Evolutionary conservation across 1,140 invertebrate species (phyloP).

Genomic region (Bombus haemorrhoidalis): DNA sequence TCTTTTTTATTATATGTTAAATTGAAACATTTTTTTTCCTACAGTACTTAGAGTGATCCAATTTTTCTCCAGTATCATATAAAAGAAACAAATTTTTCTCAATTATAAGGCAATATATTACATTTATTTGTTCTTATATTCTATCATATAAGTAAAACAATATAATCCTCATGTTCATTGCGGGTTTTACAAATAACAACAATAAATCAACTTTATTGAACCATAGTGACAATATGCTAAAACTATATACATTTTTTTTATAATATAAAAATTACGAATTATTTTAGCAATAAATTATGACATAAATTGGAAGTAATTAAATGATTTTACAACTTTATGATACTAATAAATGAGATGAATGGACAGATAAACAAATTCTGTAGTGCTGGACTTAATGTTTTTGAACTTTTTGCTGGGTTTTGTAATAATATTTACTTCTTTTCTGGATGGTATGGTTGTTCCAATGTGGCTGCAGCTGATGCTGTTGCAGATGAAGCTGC

Average conservation of each 20-base stretch:
- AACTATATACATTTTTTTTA: constrained; percentile 35
- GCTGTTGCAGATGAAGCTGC: constrained; percentile 80
- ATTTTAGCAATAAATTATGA: constrained; percentile 28
- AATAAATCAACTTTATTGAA: constrained; percentile 47
- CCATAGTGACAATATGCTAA: constrained; percentile 65
- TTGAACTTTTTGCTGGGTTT: constrained; percentile 65
- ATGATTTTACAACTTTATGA: constrained; percentile 56
- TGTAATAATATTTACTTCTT: constrained; percentile 83
- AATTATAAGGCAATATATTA: constrained; percentile 39
- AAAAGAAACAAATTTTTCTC: constrained; percentile 56
- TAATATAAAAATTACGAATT: constrained; percentile 3
- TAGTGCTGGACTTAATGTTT: constrained; percentile 54
- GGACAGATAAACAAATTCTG: constrained; percentile 62
- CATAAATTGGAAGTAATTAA: constrained; percentile 33
- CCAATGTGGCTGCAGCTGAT: constrained; percentile 85
- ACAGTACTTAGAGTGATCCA: constrained; percentile 53
- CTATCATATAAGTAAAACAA: constrained; percentile 29
- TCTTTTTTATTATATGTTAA: constrained; percentile 22
- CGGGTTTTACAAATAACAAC: constrained; percentile 17
- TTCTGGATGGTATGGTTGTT: constrained; percentile 83
- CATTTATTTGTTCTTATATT: constrained; percentile 39
- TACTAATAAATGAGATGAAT: constrained; percentile 63
- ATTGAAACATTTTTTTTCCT: constrained; percentile 20
- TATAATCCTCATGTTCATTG: constrained; percentile 26
- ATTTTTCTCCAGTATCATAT: constrained; percentile 67